A percentile compares a stretch with the other conserved stretches of the same genome.
These are phyloP conservation scores for Dinoponera quadriceps DNA, from an alignment of 1,140 invertebrate species.

Conservation along the genomic window DNA sequence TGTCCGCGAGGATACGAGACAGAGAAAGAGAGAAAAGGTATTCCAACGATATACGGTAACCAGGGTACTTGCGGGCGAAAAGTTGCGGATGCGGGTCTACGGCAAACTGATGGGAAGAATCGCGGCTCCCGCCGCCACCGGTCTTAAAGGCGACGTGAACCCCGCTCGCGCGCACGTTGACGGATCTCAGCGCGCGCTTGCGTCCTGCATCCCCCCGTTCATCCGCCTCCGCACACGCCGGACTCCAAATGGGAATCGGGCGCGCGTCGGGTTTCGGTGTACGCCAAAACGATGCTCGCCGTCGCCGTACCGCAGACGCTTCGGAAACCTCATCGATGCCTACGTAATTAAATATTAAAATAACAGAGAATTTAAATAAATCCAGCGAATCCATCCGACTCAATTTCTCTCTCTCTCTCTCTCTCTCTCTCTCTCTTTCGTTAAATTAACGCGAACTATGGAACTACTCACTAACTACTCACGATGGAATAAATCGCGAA, in stretches of 20 bases:
- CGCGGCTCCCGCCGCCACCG: slow-evolving; percentile 56
- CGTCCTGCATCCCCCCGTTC: slow-evolving; percentile 20
- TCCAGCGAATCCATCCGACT: background rate
- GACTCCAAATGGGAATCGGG: background rate
- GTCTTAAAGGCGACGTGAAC: slow-evolving; percentile 38
- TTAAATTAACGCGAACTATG: too few relatives aligned
- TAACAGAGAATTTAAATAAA: background rate
- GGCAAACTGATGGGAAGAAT: slow-evolving; percentile 65
- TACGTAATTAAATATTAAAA: background rate
- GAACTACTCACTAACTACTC: too few relatives aligned
- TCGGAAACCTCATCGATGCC: background rate
- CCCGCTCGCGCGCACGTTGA: slow-evolving; percentile 38
- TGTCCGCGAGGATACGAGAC: background rate
- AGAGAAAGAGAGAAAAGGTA: background rate
- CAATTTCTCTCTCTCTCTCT: too few relatives aligned
- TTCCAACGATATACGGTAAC: too few relatives aligned
- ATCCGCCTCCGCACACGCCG: background rate
- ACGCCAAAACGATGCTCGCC: background rate
- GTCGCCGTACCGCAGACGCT: background rate
- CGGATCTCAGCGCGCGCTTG: slow-evolving; percentile 55
- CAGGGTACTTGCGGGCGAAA: slow-evolving; percentile 15
- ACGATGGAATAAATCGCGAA: too few relatives aligned
- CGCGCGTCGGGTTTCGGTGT: background rate
- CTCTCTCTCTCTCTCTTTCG: too few relatives aligned
- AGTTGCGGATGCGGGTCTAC: slow-evolving; percentile 53